A percentile compares a stretch with the other conserved stretches of the same genome.
These are phyloP conservation scores for Sebastiscus albofasciatus DNA, from an alignment of 2,797 vertebrate species.

Conservation along the genomic window DNA sequence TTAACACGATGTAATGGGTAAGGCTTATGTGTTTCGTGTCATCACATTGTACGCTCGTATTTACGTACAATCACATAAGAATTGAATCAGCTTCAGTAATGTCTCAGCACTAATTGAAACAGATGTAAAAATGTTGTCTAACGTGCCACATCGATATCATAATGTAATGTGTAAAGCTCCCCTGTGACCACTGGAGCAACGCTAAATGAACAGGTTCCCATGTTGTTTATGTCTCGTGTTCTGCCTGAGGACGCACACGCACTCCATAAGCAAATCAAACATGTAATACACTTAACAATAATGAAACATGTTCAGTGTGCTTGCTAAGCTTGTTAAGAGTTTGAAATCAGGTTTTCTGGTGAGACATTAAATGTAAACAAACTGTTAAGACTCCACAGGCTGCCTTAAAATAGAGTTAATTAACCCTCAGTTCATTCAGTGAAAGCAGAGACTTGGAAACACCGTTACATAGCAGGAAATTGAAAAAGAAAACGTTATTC, in stretches of 20 bases:
- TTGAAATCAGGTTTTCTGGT: not conserved
- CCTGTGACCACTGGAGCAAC: not conserved
- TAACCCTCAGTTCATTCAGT: slow-evolving; percentile 3
- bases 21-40: no score
- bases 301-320: not conserved
- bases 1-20: no score
- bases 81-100: not conserved
- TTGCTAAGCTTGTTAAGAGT: not conserved
- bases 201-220: not conserved
- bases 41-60: no score
- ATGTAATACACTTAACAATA: not conserved
- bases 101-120: not conserved
- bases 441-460: not conserved
- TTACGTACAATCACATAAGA: not conserved
- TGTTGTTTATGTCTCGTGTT: not conserved
- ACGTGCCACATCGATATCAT: not conserved
- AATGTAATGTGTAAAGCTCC: not conserved
- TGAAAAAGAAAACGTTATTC: slow-evolving; percentile 1
- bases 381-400: slow-evolving; percentile 4
- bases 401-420: slow-evolving; percentile 9
- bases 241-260: not conserved
- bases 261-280: not conserved
- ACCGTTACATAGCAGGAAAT: slow-evolving; percentile 2
- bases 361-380: not conserved
- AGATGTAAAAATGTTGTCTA: not conserved